Base-by-base conservation (phyloP, 1,140 invertebrate genomes). In the Bombus soroeensis region DNA sequence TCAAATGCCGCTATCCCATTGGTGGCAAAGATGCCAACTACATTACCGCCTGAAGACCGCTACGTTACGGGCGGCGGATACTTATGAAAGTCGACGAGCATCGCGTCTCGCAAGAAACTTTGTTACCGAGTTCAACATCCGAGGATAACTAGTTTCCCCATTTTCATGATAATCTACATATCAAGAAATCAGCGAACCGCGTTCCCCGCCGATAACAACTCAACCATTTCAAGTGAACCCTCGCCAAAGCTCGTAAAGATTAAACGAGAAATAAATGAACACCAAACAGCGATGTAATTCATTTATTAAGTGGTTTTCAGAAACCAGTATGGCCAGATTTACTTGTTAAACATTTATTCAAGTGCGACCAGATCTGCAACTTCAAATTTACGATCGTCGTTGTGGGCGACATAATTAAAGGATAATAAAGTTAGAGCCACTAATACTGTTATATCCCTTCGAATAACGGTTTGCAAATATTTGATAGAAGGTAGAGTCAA, bases 41-140 rank as follows among this genome's bases (percentile, higher is more conserved):
- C 89, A 88, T 93, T 94, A 94, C 91, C 93, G 83, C 80, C 71
- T 72, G 92, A 89, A 83, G 92, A 91, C 86, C 89, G 87, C 86
- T 89, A 83, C 86, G 81, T 90, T 91, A 90, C 83, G 87, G 85
- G 34, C 91, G n/a, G 93, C 87, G 75, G 90, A 87, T 92, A 93
- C 81, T 80, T 83, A 68, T 59, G 78, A 84, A 85, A 89, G 82
- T 84, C 76, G 68, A 8, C 25, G 41, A 75, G 34, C 25, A 25
- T 64, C 53, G 41, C 41, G 73, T 39, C 82, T 88, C 81, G 62
- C 81, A 34, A 73, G 86, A 81, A 84, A 85, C 81, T 71, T 64
- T 64, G 72, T 43, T 53, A 62, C 70, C 77, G 77, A 78, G 90
- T 90, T 92, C 88, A 92, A 92, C 59, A 81, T 71, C 77, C 79